Evolutionary conservation across 1,140 invertebrate genomes (phyloP), one percentile per base, ranked within the genome.

Genomic region (Rhyacophila brunnea): DNA sequence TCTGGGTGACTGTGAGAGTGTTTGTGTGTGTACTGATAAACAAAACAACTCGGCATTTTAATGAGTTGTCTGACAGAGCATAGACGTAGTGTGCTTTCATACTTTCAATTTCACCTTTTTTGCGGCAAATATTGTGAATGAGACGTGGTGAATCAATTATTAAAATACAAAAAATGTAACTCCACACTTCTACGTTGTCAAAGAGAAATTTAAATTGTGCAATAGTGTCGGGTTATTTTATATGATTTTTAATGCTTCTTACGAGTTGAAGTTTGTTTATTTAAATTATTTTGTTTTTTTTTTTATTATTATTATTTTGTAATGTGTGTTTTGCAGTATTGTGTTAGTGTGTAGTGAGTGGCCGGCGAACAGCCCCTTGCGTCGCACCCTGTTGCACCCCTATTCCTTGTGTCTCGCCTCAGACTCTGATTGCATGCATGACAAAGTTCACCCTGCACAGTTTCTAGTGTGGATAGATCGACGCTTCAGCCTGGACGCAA

Each of bases 331-430:
- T 55, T 55, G 42, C 52, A 47, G 43, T 55, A 45, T 55, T 55
- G 17, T 42, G 45, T 55, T 55, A 55, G 52, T 55, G 44, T 55
- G 44, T 45, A 55, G 52, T n/a, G n/a, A 47, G 40, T 55, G 44
- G 42, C 11, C 38, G 15, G n/a, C n/a, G n/a, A n/a, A 40, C 5
- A 40, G 38, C 11, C 3, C 15, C n/a, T 5, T 40, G 38, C 15
- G 11, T 40, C 38, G 5, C 23, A 28, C 23, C n/a, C 32, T 55
- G 32, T 36, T 38, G 35, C 36, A 36, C 18, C 44, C 17, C 32
- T 38, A 32, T 35, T 18, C 19, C 40, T 19, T n/a, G 28, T 13
- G 17, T 15, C 43, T 44, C 11, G 1, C 19, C 19, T 18, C 44
- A 46, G 7, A 46, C n/a, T 19, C 19, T 7, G 13, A 34, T 40